Base-by-base conservation (phyloP, 2,888 invertebrate species). In the Erpobdella octoculata region DNA sequence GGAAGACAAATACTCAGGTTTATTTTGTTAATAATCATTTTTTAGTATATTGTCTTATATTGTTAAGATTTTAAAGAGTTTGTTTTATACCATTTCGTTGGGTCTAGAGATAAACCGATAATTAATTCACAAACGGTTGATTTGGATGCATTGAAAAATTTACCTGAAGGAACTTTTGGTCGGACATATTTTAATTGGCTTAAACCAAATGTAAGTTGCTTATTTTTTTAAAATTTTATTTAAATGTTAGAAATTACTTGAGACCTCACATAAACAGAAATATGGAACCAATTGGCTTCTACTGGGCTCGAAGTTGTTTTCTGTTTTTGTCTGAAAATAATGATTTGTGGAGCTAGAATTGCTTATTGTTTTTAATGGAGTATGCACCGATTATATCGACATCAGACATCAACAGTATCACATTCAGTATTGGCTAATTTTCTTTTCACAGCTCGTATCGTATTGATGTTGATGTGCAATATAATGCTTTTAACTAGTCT, bases 141-240 rank as follows among this genome's bases (percentile, higher is more conserved):
- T 80, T 86, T 93, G 61, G 85, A 88, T 25, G 86, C 86, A 75
- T 85, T 98, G 35, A 85, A 87, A 64, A 81, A 84, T 53, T 85
- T 94, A 78, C 91, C 93, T 0, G 87, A 88, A 73, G 89, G 88
- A 70, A 92, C 92, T 1, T 84, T 98, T 61, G 98, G 97, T 33
- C 89, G 89, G 79, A 87, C 88, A 5, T 98, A 98, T 83, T 87
- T 88, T 73, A 87, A 90, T 77, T 97, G 95, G 83, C 87, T 96
- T 78, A 86, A 86, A 72, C 87, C 87, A 73, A 92, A 95, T 85
- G 88, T 87, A 84, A 86, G 86, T 80, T 8, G 9, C 12, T 28
- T 41, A n/a, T 41, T 12, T 41, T 41, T 33, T 31, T 70, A 48
- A 5, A 61, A 70, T 18, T 21, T 61, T 9, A 35, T 70, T 25